These are phyloP conservation scores for Aphaenogaster rudis DNA, from an alignment of 1,140 invertebrate species.

Conservation along the genomic window DNA sequence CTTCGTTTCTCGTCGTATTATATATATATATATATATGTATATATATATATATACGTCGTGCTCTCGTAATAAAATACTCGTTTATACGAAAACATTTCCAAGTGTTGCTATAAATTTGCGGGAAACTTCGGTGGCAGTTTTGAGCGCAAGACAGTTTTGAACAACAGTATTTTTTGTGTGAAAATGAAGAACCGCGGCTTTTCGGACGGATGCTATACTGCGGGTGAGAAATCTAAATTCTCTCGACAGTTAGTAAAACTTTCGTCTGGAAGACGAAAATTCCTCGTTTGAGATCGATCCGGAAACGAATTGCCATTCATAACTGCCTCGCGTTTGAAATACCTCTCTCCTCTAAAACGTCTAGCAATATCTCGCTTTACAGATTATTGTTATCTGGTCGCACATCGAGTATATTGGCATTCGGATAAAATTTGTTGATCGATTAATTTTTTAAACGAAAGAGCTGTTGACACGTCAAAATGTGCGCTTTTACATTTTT, in stretches of 20 bases:
- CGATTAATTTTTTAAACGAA: background rate
- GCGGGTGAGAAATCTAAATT: background rate
- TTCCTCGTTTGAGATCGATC: constrained; percentile 11
- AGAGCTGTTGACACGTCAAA: background rate
- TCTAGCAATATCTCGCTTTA: constrained; percentile 1
- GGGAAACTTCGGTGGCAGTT: background rate
- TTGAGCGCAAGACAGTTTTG: background rate
- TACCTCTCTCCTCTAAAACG: background rate
- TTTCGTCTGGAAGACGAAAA: background rate
- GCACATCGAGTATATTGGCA: background rate
- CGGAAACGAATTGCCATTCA: background rate
- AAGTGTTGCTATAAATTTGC: constrained; percentile 30
- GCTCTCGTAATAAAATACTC: constrained; percentile 7
- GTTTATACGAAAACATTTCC: constrained; percentile 1
- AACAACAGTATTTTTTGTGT: constrained; percentile 30
- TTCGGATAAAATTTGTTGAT: background rate
- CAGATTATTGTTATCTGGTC: background rate
- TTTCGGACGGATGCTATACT: background rate
- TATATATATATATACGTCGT: background rate
- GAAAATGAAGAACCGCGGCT: constrained; percentile 12
- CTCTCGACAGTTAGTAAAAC: background rate
- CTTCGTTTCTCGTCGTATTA: no score
- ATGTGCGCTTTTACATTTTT: background rate
- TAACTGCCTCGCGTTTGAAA: background rate
- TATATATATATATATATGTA: no score